These are phyloP conservation scores for Esox niger DNA, from an alignment of 2,113 vertebrate species.

Conservation along the genomic window DNA sequence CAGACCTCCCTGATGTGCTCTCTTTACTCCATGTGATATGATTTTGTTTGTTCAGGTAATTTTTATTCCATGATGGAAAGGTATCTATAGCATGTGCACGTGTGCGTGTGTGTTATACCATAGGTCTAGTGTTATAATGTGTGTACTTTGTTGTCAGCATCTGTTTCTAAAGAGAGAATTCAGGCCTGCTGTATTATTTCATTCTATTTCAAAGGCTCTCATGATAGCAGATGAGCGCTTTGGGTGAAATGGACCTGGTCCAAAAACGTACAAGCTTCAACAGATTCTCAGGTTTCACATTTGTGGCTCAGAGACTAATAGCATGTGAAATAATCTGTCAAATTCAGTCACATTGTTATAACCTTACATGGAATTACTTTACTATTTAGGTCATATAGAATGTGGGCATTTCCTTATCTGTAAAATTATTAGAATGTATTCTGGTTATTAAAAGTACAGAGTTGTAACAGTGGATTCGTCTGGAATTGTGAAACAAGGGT, in stretches of 20 bases:
- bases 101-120: constrained; percentile 2
- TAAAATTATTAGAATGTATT: not conserved
- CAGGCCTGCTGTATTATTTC: constrained; percentile 7
- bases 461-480: too few relatives aligned
- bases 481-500: too few relatives aligned
- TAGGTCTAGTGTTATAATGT: not conserved
- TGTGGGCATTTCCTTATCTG: not conserved
- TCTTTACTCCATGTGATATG: constrained; percentile 15
- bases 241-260: constrained; percentile 9
- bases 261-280: not conserved
- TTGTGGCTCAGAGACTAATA: not conserved
- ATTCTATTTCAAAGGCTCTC: constrained; percentile 21
- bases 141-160: not conserved
- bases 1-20: constrained; percentile 21
- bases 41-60: not conserved
- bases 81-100: constrained; percentile 44
- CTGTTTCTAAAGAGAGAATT: not conserved
- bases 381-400: not conserved
- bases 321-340: not conserved
- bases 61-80: constrained; percentile 3
- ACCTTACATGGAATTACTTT: not conserved
- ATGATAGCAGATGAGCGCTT: constrained; percentile 7
- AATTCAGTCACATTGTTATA: not conserved
- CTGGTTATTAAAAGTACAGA: too few relatives aligned
- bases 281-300: not conserved